Conservation (phyloP, 92 coral and sea anemone genomes). For the Desmophyllum pertusum region DNA sequence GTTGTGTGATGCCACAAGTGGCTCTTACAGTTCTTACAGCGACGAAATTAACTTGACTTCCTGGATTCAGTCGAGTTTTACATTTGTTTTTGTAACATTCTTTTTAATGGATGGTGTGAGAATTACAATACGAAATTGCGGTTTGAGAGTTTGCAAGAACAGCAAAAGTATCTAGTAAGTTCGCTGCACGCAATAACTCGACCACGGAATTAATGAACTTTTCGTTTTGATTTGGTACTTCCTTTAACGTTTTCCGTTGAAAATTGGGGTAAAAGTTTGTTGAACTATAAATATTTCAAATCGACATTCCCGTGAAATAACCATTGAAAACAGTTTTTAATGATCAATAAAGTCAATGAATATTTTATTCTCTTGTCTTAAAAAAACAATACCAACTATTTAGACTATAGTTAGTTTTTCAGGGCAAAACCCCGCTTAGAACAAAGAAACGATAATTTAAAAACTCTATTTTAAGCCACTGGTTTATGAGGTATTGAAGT, state of each 20-base stretch:
- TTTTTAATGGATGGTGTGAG: not conserved
- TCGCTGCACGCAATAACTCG: not conserved
- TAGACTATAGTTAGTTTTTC: not conserved
- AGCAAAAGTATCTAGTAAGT: not conserved
- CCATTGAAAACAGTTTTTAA: not conserved
- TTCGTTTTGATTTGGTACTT: not conserved
- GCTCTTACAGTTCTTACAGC: not conserved
- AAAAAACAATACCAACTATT: conserved; percentile 3
- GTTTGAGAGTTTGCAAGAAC: not conserved
- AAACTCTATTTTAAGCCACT: not conserved
- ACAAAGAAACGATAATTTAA: not conserved
- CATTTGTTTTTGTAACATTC: too few relatives aligned
- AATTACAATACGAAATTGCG: not conserved
- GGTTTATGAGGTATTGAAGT: conserved; percentile 1
- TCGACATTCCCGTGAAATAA: not conserved
- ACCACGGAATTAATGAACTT: not conserved
- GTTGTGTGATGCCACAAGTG: not conserved
- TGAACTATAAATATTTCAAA: not conserved
- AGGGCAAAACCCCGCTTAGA: not conserved
- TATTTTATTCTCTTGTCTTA: not conserved
- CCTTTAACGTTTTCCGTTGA: not conserved
- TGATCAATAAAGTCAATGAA: not conserved
- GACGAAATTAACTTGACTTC: not conserved
- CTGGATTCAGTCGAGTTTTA: not conserved
- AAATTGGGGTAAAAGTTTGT: not conserved